Evolutionary conservation across 2,888 invertebrate species (phyloP), one percentile per base, ranked within the genome.

Genomic region (Synergus japonicus): DNA sequence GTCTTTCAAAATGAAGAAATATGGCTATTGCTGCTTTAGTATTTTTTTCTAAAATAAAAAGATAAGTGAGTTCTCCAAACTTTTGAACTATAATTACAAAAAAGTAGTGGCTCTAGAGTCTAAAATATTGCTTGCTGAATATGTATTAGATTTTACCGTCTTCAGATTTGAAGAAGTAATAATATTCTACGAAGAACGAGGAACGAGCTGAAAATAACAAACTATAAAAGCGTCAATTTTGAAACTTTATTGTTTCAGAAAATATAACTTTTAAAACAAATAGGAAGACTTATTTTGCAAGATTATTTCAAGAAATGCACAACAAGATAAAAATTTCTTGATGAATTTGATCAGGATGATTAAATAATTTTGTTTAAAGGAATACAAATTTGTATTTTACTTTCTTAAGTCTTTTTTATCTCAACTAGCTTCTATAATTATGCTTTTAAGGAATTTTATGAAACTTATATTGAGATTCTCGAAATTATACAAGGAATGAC

Each of bases 51-150:
- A 18, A 18, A 60, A 60, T 18, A 60, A 60, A 60, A 60, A 10
- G 10, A 22, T 9, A 18, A 22, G 22, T 22, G 18, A 10, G 22
- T 60, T 60, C 22, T 60, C n/a, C 22, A 60, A 18, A 60, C 22
- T 60, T 60, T 10, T 22, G 10, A 60, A 60, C 60, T 60, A 22
- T 60, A 18, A 60, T 60, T 22, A 60, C 60, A 3, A 60, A 9
- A 60, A 60, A 22, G 60, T 60, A 60, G 22, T 60, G 22, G 22
- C n/a, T 18, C 18, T 22, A 22, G 22, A 22, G 22, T 22, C 22
- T 60, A 10, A 18, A 22, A 60, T 60, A 60, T 60, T 60, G 60
- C 60, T 60, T 60, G n/a, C 10, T 60, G 60, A 60, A 60, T 18
- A 60, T 60, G 60, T 22, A 60, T 60, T 18, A 60, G 60, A 60